Percentiles rank a stretch among this genome's conserved stretches.
Evolutionary conservation across 2,113 vertebrate species (phyloP).

Genomic region (Pseudois nayaur): DNA sequence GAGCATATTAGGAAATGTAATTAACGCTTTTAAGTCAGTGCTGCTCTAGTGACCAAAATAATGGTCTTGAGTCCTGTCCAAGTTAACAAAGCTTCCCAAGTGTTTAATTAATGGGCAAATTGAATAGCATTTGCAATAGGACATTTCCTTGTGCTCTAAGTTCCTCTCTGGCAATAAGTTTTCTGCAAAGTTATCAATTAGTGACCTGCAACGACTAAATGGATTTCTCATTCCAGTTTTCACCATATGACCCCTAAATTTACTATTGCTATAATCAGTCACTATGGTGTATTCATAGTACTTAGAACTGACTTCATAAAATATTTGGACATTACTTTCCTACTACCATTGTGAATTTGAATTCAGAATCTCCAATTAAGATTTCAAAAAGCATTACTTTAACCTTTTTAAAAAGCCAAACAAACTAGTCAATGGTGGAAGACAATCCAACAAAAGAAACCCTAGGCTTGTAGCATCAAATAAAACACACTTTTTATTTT

Average conservation of each 20-base stretch:
- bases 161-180: slow-evolving; percentile 37
- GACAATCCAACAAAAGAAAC: neutral
- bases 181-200: slow-evolving; percentile 56
- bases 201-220: slow-evolving; percentile 53
- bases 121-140: neutral
- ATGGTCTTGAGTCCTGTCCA: slow-evolving; percentile 21
- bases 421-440: neutral
- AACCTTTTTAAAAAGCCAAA: neutral
- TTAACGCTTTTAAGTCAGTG: slow-evolving; percentile 37
- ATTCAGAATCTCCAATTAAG: slow-evolving; percentile 15
- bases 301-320: slow-evolving; percentile 17
- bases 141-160: neutral
- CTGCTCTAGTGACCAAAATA: slow-evolving; percentile 7
- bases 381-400: neutral
- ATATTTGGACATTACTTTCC: slow-evolving; percentile 43
- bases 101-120: slow-evolving; percentile 27
- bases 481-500: neutral
- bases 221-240: slow-evolving; percentile 48
- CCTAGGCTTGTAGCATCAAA: neutral
- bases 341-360: neutral
- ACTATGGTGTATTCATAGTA: neutral
- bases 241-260: slow-evolving; percentile 46
- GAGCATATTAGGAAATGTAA: slow-evolving; percentile 22
- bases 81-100: slow-evolving; percentile 38
- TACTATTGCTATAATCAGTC: slow-evolving; percentile 53